Conservation (phyloP, 1,140 invertebrate genomes). For the Alviniconcha marisindica region DNA sequence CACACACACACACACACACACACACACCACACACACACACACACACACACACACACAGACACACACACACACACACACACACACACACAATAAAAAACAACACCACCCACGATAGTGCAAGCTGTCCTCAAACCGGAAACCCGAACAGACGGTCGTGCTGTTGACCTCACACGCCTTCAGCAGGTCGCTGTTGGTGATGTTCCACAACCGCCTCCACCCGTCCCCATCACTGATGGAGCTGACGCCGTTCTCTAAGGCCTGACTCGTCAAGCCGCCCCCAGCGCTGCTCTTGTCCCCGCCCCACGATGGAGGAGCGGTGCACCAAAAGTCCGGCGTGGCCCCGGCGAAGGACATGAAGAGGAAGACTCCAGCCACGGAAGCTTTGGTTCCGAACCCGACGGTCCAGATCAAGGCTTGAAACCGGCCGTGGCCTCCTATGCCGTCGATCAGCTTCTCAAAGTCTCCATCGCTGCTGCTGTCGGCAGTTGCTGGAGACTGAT, state of each 20-base stretch:
- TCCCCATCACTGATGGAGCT: too few relatives aligned
- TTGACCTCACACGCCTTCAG: background rate
- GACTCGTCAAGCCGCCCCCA: too few relatives aligned
- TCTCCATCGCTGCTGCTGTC: too few relatives aligned
- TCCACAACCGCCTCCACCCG: background rate
- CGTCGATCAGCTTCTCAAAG: background rate
- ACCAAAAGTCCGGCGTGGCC: slow-evolving; percentile 22
- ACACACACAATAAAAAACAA: too few relatives aligned
- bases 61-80: too few relatives aligned
- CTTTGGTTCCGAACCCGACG: slow-evolving; percentile 16
- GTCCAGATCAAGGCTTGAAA: slow-evolving; percentile 12
- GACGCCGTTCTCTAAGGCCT: too few relatives aligned
- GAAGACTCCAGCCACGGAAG: background rate
- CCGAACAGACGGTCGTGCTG: background rate
- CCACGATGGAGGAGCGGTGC: background rate
- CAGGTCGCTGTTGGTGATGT: background rate
- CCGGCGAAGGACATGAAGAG: slow-evolving; percentile 27
- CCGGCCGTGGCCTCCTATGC: background rate
- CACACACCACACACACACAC: too few relatives aligned
- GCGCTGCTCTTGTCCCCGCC: slow-evolving; percentile 16
- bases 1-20: too few relatives aligned
- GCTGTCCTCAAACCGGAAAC: background rate
- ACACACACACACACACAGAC: too few relatives aligned
- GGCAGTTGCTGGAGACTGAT: too few relatives aligned
- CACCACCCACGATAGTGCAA: background rate